phyloP scores from a whole-genome alignment of 2,888 invertebrate species.

The Heliconius erato region DNA sequence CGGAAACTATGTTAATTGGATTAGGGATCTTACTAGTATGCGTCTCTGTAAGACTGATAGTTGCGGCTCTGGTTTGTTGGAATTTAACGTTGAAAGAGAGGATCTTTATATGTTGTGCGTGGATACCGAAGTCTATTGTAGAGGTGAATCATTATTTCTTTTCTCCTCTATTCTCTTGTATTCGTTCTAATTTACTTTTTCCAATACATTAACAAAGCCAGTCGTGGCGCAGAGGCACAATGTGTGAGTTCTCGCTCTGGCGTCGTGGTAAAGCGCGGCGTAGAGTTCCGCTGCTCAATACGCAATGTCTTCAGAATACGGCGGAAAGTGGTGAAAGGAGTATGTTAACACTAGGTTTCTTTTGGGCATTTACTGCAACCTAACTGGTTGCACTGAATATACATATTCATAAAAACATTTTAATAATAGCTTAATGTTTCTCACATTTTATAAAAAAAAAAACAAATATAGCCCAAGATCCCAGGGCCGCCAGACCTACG shows the following conservation, averaged over 20 bases:
- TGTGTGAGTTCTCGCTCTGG: too few species aligned
- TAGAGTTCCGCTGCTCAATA: too few species aligned
- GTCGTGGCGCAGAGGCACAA: too few species aligned
- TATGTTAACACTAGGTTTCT: too few species aligned
- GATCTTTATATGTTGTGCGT: slow-evolving; percentile 88
- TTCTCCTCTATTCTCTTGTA: neutral
- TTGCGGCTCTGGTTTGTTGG: slow-evolving; percentile 69
- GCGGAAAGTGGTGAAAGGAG: too few species aligned
- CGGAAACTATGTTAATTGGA: slow-evolving; percentile 69
- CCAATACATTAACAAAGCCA: neutral
- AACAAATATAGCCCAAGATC: neutral
- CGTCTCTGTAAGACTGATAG: slow-evolving; percentile 65
- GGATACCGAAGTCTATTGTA: slow-evolving; percentile 90
- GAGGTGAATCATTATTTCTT: slow-evolving; percentile 76
- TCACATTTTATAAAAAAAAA: neutral
- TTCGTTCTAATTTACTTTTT: neutral
- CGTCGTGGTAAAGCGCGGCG: too few species aligned
- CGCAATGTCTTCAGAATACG: too few species aligned
- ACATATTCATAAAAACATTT: too few species aligned
- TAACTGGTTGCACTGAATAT: too few species aligned
- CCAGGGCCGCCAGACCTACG: too few species aligned
- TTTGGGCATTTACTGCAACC: too few species aligned
- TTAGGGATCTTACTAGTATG: slow-evolving; percentile 72
- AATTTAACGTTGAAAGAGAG: slow-evolving; percentile 85
- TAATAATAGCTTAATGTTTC: neutral